Base-by-base conservation (phyloP, 2,113 vertebrate species). In the Tautogolabrus adspersus region DNA sequence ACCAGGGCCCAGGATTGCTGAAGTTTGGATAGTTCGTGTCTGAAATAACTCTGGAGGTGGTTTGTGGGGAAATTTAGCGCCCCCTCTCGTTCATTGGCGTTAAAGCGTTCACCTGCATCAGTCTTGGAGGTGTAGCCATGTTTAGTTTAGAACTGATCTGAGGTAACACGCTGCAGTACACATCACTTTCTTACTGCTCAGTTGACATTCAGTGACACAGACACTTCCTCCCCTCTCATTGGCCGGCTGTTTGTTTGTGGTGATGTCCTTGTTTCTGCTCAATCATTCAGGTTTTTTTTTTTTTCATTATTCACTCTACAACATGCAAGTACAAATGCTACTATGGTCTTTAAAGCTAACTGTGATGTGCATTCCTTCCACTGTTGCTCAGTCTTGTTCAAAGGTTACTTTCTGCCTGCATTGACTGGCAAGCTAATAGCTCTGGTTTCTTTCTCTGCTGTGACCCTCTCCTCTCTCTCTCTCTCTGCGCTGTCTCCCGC, bases 301-400 rank as follows among this genome's bases (percentile, higher is more conserved):
- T 63, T 61, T 70, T 86, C 81, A 42, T 42, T 42, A 2, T 82
- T 38, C 12, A 44, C 64, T 64, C 59, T 40, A 82, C 84, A 83
- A 87, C 88, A 87, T 89, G 86, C 85, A 90, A 92, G 70, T 90
- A 85, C 91, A 89, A 89, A 91, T 78, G 62, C 86, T 90, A 86
- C 84, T 91, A 87, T 90, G 84, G 81, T 93, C 89, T 93, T 76
- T 87, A 86, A 95, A 93, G 89, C 94, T 92, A 94, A 92, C 89
- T 95, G 93, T 97, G 95, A 93, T 96, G 94, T 96, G 95, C 94
- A 93, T 94, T 94, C 89, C 90, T 93, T 89, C 79, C 82, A 80
- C 94, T 94, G 91, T 85, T 80, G 95, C 91, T 93, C 92, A 93
- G 88, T 85, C 93, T 93, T 90, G 93, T 93, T 94, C 74, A 52